Evolutionary conservation across 35 echinoderm and acorn worm genomes (phyloP).

Genomic region (Ophioderma brevispina): DNA sequence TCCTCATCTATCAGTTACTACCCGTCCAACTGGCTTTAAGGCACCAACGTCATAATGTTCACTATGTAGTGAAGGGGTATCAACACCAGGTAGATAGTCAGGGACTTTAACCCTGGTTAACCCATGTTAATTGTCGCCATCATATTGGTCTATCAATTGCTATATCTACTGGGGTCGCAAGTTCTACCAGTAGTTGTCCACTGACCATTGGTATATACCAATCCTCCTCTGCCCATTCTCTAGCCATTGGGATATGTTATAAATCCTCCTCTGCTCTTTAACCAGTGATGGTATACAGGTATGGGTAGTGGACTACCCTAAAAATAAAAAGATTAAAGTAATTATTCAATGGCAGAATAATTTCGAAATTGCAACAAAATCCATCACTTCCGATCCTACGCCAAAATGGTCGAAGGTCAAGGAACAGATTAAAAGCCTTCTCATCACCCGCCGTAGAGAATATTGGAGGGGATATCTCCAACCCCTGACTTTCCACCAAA

Average conservation of each 20-base stretch:
- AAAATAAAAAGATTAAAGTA: background rate
- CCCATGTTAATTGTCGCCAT: background rate
- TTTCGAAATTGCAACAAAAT: no score
- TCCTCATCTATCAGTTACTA: background rate
- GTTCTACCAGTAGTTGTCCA: background rate
- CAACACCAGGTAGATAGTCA: background rate
- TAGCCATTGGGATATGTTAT: background rate
- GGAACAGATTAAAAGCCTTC: no score
- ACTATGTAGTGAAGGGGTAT: background rate
- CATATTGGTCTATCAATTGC: background rate
- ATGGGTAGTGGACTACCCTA: background rate
- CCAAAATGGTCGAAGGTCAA: no score
- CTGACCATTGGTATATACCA: background rate
- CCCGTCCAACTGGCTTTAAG: background rate
- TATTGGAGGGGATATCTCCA: no score
- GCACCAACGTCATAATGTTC: background rate
- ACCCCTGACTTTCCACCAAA: no score
- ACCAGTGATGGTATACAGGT: background rate
- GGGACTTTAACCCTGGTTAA: background rate
- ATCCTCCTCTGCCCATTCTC: background rate
- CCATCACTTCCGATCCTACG: no score
- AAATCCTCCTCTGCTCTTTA: background rate
- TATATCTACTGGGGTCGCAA: background rate
- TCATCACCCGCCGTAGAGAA: no score
- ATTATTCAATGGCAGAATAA: no score